Percentiles rank a stretch among this genome's conserved stretches.
phyloP scores from a whole-genome alignment of 2,888 invertebrate genomes.

The Phasia obesa region DNA sequence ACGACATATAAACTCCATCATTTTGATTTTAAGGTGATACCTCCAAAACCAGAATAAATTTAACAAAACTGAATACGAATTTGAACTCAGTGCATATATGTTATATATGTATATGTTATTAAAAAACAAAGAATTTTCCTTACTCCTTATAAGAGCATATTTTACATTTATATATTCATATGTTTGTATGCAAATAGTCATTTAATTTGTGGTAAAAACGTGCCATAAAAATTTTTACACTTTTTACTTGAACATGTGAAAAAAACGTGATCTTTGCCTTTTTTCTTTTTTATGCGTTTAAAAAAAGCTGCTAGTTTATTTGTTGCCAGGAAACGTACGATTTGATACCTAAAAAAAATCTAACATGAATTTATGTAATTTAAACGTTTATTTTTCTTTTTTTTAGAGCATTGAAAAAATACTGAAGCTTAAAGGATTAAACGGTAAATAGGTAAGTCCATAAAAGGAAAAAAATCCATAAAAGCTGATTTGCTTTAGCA shows the following conservation, averaged over 20 bases:
- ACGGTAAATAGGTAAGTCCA: not conserved
- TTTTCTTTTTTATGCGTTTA: slow-evolving; percentile 4
- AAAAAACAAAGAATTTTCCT: too few species aligned
- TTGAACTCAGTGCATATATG: too few species aligned
- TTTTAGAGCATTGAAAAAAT: not conserved
- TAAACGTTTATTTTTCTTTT: not conserved
- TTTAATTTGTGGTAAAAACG: slow-evolving; percentile 1
- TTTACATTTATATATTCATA: slow-evolving; percentile 7
- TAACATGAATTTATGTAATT: not conserved
- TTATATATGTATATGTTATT: too few species aligned
- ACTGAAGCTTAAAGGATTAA: not conserved
- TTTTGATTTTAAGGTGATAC: too few species aligned
- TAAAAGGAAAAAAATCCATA: not conserved
- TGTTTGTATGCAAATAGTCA: not conserved
- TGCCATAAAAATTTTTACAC: not conserved
- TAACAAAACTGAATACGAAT: too few species aligned
- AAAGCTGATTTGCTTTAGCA: too few species aligned
- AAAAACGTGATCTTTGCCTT: slow-evolving; percentile 17
- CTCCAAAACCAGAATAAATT: too few species aligned
- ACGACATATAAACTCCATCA: too few species aligned
- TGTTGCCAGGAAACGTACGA: slow-evolving; percentile 11
- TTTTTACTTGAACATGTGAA: slow-evolving; percentile 1
- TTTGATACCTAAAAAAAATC: not conserved
- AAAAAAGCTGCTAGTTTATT: slow-evolving; percentile 14
- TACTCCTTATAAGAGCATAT: too few species aligned